phyloP scores from a whole-genome alignment of 2,113 vertebrate genomes.

The Gadus chalcogrammus region DNA sequence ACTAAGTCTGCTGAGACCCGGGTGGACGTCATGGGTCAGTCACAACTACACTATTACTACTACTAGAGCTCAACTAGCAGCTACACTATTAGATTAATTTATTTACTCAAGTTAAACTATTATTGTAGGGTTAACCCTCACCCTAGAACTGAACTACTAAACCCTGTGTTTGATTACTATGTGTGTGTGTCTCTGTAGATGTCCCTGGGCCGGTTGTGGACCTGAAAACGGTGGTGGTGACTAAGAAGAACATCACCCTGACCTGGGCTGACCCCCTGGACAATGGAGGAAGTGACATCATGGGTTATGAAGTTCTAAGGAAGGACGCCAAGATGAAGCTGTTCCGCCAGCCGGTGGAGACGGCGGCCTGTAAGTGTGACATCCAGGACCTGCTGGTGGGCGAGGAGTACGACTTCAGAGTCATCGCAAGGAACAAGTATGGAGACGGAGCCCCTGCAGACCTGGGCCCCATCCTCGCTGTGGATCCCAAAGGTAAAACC shows the following conservation, averaged over 20 bases:
- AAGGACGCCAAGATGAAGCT: constrained; percentile 96
- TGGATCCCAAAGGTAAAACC: constrained; percentile 86
- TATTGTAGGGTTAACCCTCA: no score
- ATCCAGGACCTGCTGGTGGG: constrained; percentile 86
- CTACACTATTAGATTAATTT: no score
- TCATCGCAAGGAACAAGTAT: constrained; percentile 92
- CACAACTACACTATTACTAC: background rate
- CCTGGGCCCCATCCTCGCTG: constrained; percentile 90
- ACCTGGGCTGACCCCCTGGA: constrained; percentile 94
- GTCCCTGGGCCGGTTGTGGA: constrained; percentile 94
- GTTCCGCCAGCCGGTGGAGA: constrained; percentile 90
- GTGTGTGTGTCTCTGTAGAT: constrained; percentile 69
- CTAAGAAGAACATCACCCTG: constrained; percentile 90
- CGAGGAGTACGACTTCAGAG: constrained; percentile 92
- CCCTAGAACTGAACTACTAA: no score
- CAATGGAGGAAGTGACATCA: constrained; percentile 93
- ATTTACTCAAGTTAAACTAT: background rate
- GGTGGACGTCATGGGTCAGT: constrained; percentile 93
- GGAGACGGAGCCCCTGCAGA: constrained; percentile 87
- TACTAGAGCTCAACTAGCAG: background rate
- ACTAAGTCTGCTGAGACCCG: constrained; percentile 83
- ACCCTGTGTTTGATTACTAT: background rate
- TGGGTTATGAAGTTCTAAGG: constrained; percentile 87
- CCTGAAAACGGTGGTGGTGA: constrained; percentile 86
- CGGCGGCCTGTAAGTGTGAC: constrained; percentile 90